Evolutionary conservation across 1,140 invertebrate genomes (phyloP), one percentile per base, ranked within the genome.

Genomic region (Drosophila asahinai): DNA sequence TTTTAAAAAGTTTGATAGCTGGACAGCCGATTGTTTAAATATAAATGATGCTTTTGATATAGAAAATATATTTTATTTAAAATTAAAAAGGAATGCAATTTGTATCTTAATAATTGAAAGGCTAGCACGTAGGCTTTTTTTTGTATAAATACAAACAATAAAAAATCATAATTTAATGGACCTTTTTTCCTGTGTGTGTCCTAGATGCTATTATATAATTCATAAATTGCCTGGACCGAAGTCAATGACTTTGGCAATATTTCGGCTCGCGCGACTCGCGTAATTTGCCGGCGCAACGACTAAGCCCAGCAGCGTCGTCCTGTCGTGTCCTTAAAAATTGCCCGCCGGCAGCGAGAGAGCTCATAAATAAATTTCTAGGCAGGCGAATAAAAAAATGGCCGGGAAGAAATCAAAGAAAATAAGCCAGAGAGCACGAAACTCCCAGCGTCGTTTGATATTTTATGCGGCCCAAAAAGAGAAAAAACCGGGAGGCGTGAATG

Each of bases 171-270:
- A n/a, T 25, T 12, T 22, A 33, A 22, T 25, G 30, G 38, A 22
- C 19, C 8, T 36, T 54, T 70, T 67, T 65, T 36, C 7, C 6
- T 14, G 5, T 45, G 63, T 64, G 49, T 49, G 30, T 52, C 45
- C 40, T 65, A 43, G 59, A 61, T 55, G 62, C 54, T 59, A 14
- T 59, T 83, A 61, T 86, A 86, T 82, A 87, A 86, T 87, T 86
- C 80, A 86, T 87, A 87, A 80, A 83, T 77, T 72, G 51, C 63
- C n/a, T 43, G 36, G 42, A 55, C 65, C 77, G 54, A 61, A 80
- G 77, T 87, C 83, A 83, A 87, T 87, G 83, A 87, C 80, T 89
- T 89, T 62, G 81, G 83, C 68, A 81, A 87, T 87, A 81, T 83
- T 80, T 89, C 72, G 63, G 60, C 43, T 59, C 52, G 43, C 51